Base-by-base conservation (phyloP, 2,888 invertebrate genomes). In the Zygothrica quintamaculata region DNA sequence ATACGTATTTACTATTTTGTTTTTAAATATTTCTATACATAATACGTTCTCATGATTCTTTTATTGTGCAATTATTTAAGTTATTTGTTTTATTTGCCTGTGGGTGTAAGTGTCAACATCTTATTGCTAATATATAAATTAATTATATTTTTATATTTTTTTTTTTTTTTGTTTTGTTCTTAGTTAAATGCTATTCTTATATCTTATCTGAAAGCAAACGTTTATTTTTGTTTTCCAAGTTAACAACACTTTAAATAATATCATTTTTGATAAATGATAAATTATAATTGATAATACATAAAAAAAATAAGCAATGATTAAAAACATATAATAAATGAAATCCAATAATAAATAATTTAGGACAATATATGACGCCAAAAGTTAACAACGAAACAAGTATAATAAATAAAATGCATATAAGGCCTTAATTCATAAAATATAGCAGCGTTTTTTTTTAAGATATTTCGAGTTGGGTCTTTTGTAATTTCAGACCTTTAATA, bases 141-240 rank as follows among this genome's bases (percentile, higher is more conserved):
- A 73, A 40, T 44, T 29, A 18, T 60, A 13, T 50, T 37, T n/a
- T 15, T 16, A 48, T 48, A 34, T 51, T 36, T n/a, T n/a, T 43
- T 44, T 29, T 26, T 60, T 16, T 50, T 37, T n/a, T 15, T 16
- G 48, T 48, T 37, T 51, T 36, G 55, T 59, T 61, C 18, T 29
- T 48, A 44, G 57, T 70, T 81, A 80, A 80, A 80, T 80, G 79
- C 80, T 81, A 81, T 69, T 50, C 77, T 79, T 81, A 77, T 34
- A n/a, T 40, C 62, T 59, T 52, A 66, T 61, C 43, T 77, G 65
- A 66, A 74, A 79, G 79, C 79, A 79, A 79, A 76, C 68, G 51
- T 60, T 26, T 33, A 39, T 61, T 60, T 56, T 13, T 44, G 65
- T 48, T 65, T 74, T 71, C 74, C 47, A 56, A 55, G 58, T 77